These are phyloP conservation scores for Salvelinus alpinus DNA, from an alignment of 2,113 vertebrate species.

Conservation along the genomic window DNA sequence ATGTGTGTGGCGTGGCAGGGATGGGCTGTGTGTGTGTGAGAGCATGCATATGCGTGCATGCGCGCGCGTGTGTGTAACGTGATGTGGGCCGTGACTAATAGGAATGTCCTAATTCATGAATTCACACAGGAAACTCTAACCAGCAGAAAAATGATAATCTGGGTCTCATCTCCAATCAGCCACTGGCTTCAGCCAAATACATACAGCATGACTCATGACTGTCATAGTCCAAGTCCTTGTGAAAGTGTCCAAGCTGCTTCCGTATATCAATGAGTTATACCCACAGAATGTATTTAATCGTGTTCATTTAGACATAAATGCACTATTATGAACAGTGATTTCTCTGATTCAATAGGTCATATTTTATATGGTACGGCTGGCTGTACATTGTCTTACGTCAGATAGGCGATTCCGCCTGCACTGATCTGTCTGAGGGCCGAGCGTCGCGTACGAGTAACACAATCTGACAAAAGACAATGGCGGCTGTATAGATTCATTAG, in stretches of 20 bases:
- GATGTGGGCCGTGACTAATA: constrained; percentile 26
- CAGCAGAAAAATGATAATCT: constrained; percentile 6
- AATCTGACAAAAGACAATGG: no score
- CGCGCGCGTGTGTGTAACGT: background rate
- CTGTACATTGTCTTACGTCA: no score
- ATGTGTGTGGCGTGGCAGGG: background rate
- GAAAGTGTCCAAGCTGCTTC: background rate
- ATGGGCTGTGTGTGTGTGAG: background rate
- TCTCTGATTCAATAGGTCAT: background rate
- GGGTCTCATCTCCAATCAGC: background rate
- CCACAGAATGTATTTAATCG: no score
- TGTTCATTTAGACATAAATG: background rate
- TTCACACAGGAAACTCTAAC: background rate
- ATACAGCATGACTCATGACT: background rate
- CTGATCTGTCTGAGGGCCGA: no score
- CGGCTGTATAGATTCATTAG: no score
- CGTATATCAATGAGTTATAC: background rate
- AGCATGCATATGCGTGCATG: background rate
- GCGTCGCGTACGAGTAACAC: no score
- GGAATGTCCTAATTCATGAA: constrained; percentile 15
- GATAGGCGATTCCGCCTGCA: no score
- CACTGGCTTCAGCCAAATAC: background rate
- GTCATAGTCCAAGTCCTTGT: background rate
- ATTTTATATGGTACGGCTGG: no score
- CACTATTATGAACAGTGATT: background rate